Evolutionary conservation across 2,888 invertebrate species (phyloP).

Genomic region (Andrena minutula): DNA sequence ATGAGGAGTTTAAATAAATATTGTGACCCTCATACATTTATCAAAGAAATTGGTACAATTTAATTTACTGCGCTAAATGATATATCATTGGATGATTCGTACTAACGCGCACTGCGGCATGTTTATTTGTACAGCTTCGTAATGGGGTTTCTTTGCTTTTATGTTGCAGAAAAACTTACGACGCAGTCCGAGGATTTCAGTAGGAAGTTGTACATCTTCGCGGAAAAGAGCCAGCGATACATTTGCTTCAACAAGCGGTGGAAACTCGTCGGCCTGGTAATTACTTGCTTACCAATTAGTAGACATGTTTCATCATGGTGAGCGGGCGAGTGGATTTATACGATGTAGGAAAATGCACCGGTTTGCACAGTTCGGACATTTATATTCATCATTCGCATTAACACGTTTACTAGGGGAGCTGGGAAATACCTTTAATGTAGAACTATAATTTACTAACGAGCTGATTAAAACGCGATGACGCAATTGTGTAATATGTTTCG

Average conservation of each 20-base stretch:
- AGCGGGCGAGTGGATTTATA: slow-evolving; percentile 51
- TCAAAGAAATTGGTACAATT: background rate
- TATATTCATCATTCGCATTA: slow-evolving; percentile 45
- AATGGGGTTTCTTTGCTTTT: slow-evolving; percentile 34
- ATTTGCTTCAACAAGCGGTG: slow-evolving; percentile 91
- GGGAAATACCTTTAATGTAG: background rate
- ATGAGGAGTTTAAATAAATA: no score
- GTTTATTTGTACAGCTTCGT: slow-evolving; percentile 22
- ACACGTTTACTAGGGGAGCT: background rate
- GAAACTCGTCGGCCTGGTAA: slow-evolving; percentile 90
- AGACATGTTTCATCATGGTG: slow-evolving; percentile 55
- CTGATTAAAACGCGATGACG: slow-evolving; percentile 24
- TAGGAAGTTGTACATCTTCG: slow-evolving; percentile 89
- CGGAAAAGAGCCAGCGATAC: slow-evolving; percentile 90
- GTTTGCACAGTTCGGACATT: slow-evolving; percentile 38
- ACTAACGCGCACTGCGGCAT: background rate
- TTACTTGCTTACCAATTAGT: slow-evolving; percentile 66
- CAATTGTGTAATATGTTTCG: slow-evolving; percentile 26
- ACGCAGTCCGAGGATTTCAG: slow-evolving; percentile 88
- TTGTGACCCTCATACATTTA: background rate
- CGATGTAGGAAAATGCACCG: slow-evolving; percentile 33
- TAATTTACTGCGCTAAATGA: background rate
- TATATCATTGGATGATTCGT: background rate
- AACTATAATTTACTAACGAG: slow-evolving; percentile 38
- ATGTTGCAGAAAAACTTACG: slow-evolving; percentile 89